Percentiles rank a stretch among this genome's conserved stretches.
phyloP scores from a whole-genome alignment of 1,140 invertebrate genomes.

The Cheumatopsyche charites region DNA sequence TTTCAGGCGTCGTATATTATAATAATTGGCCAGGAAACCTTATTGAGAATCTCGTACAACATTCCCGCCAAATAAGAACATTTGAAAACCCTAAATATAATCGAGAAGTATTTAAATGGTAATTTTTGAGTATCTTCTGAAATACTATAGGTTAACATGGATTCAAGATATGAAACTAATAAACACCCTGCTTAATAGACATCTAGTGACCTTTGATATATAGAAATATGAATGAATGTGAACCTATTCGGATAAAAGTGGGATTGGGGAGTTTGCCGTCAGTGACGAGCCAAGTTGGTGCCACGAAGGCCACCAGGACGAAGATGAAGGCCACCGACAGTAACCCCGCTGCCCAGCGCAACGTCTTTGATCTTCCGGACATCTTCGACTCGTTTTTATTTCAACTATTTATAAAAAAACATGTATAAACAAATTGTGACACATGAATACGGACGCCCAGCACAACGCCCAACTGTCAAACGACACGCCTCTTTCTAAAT shows the following conservation, averaged over 20 bases:
- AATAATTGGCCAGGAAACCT: no score
- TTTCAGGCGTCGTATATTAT: no score
- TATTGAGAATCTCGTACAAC: no score
- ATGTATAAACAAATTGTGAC: not conserved
- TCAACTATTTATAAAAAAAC: slow-evolving; percentile 1
- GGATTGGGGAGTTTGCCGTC: slow-evolving; percentile 80
- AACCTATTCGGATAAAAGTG: slow-evolving; percentile 82
- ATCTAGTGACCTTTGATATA: no score
- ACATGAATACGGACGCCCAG: slow-evolving; percentile 15
- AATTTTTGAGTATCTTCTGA: no score
- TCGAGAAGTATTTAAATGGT: no score
- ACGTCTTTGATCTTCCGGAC: slow-evolving; percentile 32
- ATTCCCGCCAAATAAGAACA: no score
- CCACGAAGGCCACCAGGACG: slow-evolving; percentile 86
- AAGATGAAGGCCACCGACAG: slow-evolving; percentile 73
- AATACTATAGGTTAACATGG: no score
- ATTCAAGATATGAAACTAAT: no score
- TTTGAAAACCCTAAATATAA: no score
- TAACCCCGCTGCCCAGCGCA: slow-evolving; percentile 49
- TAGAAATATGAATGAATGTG: slow-evolving; percentile 39
- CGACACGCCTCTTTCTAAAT: not conserved
- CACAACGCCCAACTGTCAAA: slow-evolving; percentile 5
- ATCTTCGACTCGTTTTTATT: slow-evolving; percentile 31
- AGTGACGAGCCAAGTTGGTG: slow-evolving; percentile 91
- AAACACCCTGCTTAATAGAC: no score